These are phyloP conservation scores for Xiphorhynchus erythropygius DNA, from an alignment of 2,797 vertebrate genomes.

Conservation along the genomic window DNA sequence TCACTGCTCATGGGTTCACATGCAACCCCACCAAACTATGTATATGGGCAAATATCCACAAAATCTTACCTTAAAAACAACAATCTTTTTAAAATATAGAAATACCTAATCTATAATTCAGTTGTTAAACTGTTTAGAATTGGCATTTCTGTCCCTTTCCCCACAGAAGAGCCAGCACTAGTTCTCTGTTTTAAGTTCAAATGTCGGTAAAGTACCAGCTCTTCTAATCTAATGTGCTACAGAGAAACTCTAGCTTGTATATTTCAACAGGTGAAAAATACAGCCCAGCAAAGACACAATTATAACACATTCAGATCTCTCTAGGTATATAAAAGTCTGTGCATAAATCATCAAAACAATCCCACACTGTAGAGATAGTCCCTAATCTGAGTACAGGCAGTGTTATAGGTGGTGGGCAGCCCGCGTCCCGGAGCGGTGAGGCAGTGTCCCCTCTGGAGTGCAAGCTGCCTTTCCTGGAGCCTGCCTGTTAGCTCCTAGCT, in stretches of 20 bases:
- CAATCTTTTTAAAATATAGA: neutral
- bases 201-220: neutral
- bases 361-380: rapidly evolving
- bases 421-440: rapidly evolving
- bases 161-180: neutral
- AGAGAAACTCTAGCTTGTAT: neutral
- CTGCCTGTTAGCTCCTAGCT: neutral
- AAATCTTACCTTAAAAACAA: neutral
- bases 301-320: neutral
- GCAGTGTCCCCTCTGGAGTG: no score
- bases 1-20: neutral
- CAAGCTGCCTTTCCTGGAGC: neutral
- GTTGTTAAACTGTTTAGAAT: neutral
- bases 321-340: neutral
- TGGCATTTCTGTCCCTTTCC: neutral
- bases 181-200: neutral
- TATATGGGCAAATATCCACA: neutral
- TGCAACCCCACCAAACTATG: neutral
- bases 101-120: neutral
- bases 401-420: neutral
- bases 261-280: neutral
- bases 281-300: neutral
- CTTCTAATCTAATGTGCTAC: rapidly evolving
- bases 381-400: rapidly evolving
- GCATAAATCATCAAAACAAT: neutral